A percentile compares a stretch with the other conserved stretches of the same genome.
Conservation (phyloP, 2,888 invertebrate species). For the Cremastinae sp. region DNA sequence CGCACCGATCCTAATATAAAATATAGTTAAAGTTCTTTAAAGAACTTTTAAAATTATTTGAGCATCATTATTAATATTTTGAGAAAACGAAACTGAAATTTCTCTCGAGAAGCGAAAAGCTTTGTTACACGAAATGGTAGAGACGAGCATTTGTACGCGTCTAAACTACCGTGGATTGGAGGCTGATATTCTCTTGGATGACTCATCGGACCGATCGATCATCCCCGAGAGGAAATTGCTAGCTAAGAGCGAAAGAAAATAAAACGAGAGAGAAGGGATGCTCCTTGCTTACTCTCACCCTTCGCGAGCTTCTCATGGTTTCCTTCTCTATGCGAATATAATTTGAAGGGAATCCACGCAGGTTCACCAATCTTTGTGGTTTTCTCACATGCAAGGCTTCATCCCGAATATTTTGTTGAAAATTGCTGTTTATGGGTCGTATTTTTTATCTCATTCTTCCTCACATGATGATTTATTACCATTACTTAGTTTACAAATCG, state of each 20-base stretch:
- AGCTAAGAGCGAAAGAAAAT: conserved; percentile 43
- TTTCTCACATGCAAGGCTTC: conserved; percentile 11
- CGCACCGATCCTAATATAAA: no score
- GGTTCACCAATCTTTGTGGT: conserved; percentile 36
- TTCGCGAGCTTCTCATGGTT: conserved; percentile 12
- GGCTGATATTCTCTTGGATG: conserved; percentile 68
- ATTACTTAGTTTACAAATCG: no score
- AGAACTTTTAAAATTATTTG: no score
- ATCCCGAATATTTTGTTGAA: conserved; percentile 9
- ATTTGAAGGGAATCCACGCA: conserved; percentile 26
- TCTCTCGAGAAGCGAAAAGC: conserved; percentile 29
- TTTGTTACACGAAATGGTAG: conserved; percentile 28
- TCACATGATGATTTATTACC: no score
- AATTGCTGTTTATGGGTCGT: conserved; percentile 9
- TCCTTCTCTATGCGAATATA: conserved; percentile 13
- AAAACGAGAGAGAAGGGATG: conserved; percentile 41
- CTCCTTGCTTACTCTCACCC: not conserved
- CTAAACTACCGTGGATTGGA: conserved; percentile 51
- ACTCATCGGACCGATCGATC: conserved; percentile 73
- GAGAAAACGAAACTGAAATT: no score
- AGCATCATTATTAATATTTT: no score
- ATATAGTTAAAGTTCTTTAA: no score
- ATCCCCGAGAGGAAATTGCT: conserved; percentile 57
- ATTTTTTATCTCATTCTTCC: not conserved
- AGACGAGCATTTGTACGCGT: conserved; percentile 12